Conservation (phyloP, 1,140 invertebrate species). For the Pseudomyrmex cubaensis region DNA sequence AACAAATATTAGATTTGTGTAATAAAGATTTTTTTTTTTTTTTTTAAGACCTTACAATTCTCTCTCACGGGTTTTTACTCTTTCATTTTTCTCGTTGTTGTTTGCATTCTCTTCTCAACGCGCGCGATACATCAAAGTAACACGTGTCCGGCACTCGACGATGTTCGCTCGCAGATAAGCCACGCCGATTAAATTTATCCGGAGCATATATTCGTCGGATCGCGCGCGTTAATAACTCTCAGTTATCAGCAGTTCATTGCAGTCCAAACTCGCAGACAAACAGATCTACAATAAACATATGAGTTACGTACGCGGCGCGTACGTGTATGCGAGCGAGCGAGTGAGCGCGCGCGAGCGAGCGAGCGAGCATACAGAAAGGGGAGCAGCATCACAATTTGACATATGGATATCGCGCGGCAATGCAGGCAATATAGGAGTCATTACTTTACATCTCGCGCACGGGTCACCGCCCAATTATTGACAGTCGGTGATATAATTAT, state of each 20-base stretch:
- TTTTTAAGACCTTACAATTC: neutral
- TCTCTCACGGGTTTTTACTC: neutral
- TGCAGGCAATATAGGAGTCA: slow-evolving; percentile 40
- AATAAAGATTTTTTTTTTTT: neutral
- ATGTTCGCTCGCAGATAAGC: slow-evolving; percentile 42
- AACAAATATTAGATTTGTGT: neutral
- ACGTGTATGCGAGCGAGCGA: slow-evolving; percentile 18
- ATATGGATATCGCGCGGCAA: slow-evolving; percentile 54
- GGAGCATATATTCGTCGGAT: slow-evolving; percentile 37
- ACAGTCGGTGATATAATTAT: slow-evolving; percentile 68
- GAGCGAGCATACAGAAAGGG: slow-evolving; percentile 25
- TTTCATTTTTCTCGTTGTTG: neutral
- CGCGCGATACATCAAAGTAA: neutral
- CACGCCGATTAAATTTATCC: slow-evolving; percentile 50
- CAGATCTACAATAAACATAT: slow-evolving; percentile 56
- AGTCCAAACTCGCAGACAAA: slow-evolving; percentile 40
- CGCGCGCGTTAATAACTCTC: slow-evolving; percentile 57
- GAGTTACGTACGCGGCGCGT: neutral
- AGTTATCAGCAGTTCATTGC: slow-evolving; percentile 57
- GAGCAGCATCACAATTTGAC: slow-evolving; percentile 49
- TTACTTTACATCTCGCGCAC: slow-evolving; percentile 48
- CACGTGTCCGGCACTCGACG: neutral
- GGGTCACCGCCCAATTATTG: slow-evolving; percentile 66
- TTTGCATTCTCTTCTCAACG: neutral
- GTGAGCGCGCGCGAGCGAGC: too few relatives aligned